A percentile compares a stretch with the other conserved stretches of the same genome.
phyloP scores from a whole-genome alignment of 1,140 invertebrate species.

The Hylyphantes graminicola region DNA sequence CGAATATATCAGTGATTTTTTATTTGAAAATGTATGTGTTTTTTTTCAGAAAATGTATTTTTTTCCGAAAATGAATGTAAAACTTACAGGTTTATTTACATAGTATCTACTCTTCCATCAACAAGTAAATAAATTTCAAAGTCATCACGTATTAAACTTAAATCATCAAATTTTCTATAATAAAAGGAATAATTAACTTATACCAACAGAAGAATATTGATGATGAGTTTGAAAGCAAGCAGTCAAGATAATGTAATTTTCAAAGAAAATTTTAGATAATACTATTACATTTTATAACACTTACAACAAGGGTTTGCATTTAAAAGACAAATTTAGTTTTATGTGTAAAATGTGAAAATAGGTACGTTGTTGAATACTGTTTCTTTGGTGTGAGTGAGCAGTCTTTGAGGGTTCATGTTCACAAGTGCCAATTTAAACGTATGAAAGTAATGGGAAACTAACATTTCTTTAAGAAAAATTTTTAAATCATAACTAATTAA shows the following conservation, averaged over 20 bases:
- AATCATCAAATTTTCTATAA: background rate
- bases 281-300: slow-evolving; percentile 14
- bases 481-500: too few species aligned
- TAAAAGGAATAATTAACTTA: slow-evolving; percentile 22
- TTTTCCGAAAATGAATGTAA: too few species aligned
- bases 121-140: slow-evolving; percentile 56
- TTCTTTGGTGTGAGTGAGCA: background rate
- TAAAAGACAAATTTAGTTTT: background rate
- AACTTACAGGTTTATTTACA: too few species aligned
- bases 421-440: slow-evolving; percentile 44
- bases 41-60: too few species aligned
- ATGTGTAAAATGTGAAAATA: too few species aligned
- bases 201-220: too few species aligned
- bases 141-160: background rate
- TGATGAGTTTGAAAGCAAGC: too few species aligned
- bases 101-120: slow-evolving; percentile 30
- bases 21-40: too few species aligned
- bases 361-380: background rate
- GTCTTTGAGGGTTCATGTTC: slow-evolving; percentile 36
- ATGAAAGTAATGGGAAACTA: background rate
- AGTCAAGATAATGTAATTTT: background rate
- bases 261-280: background rate
- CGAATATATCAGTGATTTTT: too few species aligned
- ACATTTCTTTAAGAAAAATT: too few species aligned
- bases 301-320: slow-evolving; percentile 21